Evolutionary conservation across 2,888 invertebrate species (phyloP), one percentile per base, ranked within the genome.

Genomic region (Acleris literana): DNA sequence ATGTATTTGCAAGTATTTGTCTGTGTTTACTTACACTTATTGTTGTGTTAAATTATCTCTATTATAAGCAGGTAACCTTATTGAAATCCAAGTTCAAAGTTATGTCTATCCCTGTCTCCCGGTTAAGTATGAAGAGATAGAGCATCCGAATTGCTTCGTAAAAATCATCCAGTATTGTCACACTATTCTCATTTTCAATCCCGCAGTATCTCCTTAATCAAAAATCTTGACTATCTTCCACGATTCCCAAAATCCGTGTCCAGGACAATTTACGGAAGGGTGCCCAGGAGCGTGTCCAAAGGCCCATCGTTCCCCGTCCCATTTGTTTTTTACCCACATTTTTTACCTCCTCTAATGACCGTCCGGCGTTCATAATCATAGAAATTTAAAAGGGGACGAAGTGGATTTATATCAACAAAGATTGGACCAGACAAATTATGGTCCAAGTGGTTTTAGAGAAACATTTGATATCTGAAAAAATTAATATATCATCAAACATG

Each of bases 271-370:
- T 72, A 70, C 57, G 56, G 59, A 64, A 53, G 62, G 48, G 48
- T 52, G 44, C 65, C 59, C 69, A 68, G 73, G 70, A 73, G 76
- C 74, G 72, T 71, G 72, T 68, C 71, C 71, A 69, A 71, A 69
- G 72, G 48, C 52, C 66, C 71, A 68, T 74, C 71, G 70, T 72
- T 73, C 76, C 65, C 44, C 58, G 44, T 9, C 48, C 20, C 61
- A 65, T 57, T 52, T 63, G 63, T 68, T 68, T 65, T 57, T 68
- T 64, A 53, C 56, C 57, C 48, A 49, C 48, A 57, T 70, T 72
- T 74, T 73, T 74, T 72, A 70, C 64, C 61, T 59, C 68, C 55
- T 64, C 73, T 77, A 77, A 79, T 77, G 75, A 74, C 74, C 64
- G 54, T 60, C 68, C 70, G 51, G 59, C 68, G 62, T 69, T 61